These are phyloP conservation scores for Rhadina sibilatrix DNA, from an alignment of 2,113 vertebrate species.

Conservation along the genomic window DNA sequence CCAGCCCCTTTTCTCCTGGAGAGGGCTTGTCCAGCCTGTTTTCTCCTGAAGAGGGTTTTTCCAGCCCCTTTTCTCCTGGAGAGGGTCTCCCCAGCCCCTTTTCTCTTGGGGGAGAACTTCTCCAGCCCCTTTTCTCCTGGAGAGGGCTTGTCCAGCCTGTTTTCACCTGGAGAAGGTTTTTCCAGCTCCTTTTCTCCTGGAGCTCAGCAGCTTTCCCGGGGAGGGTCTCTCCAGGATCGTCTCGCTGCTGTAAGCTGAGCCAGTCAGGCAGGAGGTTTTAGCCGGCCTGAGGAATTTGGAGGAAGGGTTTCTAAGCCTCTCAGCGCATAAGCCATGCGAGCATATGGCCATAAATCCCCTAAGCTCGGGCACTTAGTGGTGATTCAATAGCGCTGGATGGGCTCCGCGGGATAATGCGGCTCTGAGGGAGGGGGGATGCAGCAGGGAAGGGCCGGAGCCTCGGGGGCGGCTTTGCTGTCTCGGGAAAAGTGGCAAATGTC, in stretches of 20 bases:
- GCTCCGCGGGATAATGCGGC: not conserved
- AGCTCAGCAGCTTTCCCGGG: not conserved
- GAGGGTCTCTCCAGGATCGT: not conserved
- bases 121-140: not conserved
- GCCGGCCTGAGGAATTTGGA: not conserved
- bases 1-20: too few relatives aligned
- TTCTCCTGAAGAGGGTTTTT: accelerated
- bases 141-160: accelerated
- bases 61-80: not conserved
- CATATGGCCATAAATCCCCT: conserved; percentile 22
- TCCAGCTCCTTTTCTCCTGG: not conserved
- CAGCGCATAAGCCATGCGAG: not conserved
- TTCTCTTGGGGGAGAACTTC: accelerated
- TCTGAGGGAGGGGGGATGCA: not conserved
- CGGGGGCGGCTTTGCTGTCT: not conserved
- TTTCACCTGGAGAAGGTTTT: accelerated
- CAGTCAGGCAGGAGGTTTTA: conserved; percentile 1
- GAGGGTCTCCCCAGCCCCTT: not conserved
- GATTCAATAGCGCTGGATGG: not conserved
- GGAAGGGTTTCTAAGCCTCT: conserved; percentile 3
- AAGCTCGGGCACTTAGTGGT: not conserved
- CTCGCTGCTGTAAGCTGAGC: not conserved
- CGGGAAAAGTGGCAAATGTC: not conserved
- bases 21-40: too few relatives aligned
- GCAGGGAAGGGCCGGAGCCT: not conserved